Percentiles rank a stretch among this genome's conserved stretches.
Evolutionary conservation across 2,113 vertebrate species (phyloP).

Genomic region (Pluvianellus socialis): DNA sequence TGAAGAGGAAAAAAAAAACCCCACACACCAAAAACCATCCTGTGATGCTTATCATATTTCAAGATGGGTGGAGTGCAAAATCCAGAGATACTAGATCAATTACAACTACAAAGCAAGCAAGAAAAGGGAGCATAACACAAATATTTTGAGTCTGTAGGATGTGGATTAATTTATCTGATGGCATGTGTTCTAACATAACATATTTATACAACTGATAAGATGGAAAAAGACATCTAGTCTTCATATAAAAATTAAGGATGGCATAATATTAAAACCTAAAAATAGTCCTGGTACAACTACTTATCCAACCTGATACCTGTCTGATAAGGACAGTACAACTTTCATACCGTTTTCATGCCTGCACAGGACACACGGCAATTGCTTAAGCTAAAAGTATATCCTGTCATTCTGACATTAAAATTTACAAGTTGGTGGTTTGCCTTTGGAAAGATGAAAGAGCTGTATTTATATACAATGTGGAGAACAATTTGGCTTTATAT

Average conservation of each 20-base stretch:
- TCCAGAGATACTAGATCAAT: constrained; percentile 30
- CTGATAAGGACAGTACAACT: background rate
- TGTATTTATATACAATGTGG: background rate
- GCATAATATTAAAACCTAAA: background rate
- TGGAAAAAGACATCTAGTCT: background rate
- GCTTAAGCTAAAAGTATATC: background rate
- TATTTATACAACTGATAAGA: background rate
- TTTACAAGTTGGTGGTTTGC: background rate
- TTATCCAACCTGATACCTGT: background rate
- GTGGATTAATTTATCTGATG: constrained; percentile 39
- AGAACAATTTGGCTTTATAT: background rate
- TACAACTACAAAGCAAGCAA: constrained; percentile 29
- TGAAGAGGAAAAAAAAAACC: background rate
- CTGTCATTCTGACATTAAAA: background rate
- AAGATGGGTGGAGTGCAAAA: constrained; percentile 42
- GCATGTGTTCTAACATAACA: background rate
- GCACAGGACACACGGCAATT: background rate
- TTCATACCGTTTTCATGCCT: background rate
- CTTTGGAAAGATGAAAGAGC: background rate
- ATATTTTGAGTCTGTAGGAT: constrained; percentile 52
- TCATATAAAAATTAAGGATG: constrained; percentile 18
- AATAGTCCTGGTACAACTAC: background rate
- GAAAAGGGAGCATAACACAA: constrained; percentile 35
- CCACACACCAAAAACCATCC: background rate
- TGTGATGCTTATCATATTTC: constrained; percentile 25